Conservation (phyloP, 2,888 invertebrate species). For the Rhagium mordax region DNA sequence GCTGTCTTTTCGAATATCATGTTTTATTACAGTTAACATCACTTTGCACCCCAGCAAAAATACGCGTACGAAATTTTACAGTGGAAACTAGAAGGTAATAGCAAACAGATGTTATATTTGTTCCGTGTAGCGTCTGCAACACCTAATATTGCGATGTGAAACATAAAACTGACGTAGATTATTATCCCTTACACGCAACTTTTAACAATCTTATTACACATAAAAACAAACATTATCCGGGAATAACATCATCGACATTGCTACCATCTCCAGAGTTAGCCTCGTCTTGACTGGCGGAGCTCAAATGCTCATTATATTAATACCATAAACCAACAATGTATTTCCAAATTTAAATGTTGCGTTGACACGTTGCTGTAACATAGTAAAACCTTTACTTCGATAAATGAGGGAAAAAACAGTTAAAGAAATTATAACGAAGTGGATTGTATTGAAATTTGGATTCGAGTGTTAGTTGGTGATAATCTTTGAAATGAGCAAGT, state of each 20-base stretch:
- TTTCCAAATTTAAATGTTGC: too few species aligned
- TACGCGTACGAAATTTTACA: slow-evolving; percentile 55
- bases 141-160: slow-evolving; percentile 59
- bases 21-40: slow-evolving; percentile 59
- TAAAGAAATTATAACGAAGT: too few species aligned
- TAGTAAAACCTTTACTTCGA: too few species aligned
- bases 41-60: slow-evolving; percentile 55
- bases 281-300: background rate
- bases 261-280: background rate
- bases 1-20: slow-evolving; percentile 57
- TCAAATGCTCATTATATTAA: slow-evolving; percentile 15
- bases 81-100: slow-evolving; percentile 56
- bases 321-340: background rate
- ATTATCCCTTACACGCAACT: slow-evolving; percentile 53
- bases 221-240: slow-evolving; percentile 48
- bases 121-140: slow-evolving; percentile 52
- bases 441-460: too few species aligned
- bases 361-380: background rate
- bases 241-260: slow-evolving; percentile 25
- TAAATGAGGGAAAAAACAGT: too few species aligned
- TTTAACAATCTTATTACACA: slow-evolving; percentile 60
- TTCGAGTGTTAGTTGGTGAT: too few species aligned
- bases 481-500: too few species aligned
- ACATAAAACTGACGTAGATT: slow-evolving; percentile 57
- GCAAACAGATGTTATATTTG: slow-evolving; percentile 58